Evolutionary conservation across 2,888 invertebrate genomes (phyloP).

Genomic region (Meloe dianella): DNA sequence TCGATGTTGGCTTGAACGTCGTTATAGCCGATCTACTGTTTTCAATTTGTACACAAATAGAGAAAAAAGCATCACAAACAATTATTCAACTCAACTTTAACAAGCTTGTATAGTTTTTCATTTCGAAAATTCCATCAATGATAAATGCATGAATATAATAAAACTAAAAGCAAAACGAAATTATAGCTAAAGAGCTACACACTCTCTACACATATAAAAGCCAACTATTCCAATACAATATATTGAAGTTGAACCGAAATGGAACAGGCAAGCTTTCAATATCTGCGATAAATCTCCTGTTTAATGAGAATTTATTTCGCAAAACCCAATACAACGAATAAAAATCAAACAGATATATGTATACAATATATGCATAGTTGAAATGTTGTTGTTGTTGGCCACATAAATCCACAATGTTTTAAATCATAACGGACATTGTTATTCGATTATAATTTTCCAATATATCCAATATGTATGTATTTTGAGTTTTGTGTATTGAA

Average conservation of each 20-base stretch:
- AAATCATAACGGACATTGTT: slow-evolving; percentile 27
- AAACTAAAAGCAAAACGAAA: background rate
- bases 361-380: background rate
- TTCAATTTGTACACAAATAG: background rate
- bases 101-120: background rate
- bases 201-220: background rate
- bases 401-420: slow-evolving; percentile 24
- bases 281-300: slow-evolving; percentile 24
- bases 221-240: background rate
- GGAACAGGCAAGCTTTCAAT: slow-evolving; percentile 8
- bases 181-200: background rate
- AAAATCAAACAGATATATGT: background rate
- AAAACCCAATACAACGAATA: slow-evolving; percentile 25
- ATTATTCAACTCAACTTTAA: background rate
- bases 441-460: slow-evolving; percentile 16
- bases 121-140: slow-evolving; percentile 7
- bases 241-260: slow-evolving; percentile 6
- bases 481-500: background rate
- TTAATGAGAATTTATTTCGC: slow-evolving; percentile 32
- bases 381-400: slow-evolving; percentile 8
- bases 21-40: background rate
- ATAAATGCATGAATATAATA: slow-evolving; percentile 3
- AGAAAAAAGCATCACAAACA: background rate
- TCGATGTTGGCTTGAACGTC: too few relatives aligned
- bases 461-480: too few relatives aligned